phyloP scores from a whole-genome alignment of 2,113 vertebrate species.

The Columba livia region DNA sequence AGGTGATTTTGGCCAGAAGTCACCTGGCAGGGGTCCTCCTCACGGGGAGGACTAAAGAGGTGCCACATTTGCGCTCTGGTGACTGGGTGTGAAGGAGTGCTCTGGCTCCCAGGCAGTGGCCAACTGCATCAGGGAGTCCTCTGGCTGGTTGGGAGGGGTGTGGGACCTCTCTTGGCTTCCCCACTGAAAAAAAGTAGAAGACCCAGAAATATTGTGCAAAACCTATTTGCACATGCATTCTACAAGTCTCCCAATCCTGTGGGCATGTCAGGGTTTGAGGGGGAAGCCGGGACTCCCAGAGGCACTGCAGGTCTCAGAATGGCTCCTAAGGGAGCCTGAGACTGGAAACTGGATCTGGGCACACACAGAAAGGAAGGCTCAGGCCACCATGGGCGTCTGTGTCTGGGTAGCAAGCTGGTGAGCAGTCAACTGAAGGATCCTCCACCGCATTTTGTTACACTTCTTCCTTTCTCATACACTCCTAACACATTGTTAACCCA shows the following conservation, averaged over 20 bases:
- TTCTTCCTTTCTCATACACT: not conserved
- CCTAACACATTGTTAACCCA: not conserved
- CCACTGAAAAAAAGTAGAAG: not conserved
- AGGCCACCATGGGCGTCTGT: not conserved
- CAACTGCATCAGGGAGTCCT: not conserved
- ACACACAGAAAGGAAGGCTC: not conserved
- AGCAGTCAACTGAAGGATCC: not conserved
- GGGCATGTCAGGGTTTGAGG: too few species aligned
- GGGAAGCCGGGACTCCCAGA: not conserved
- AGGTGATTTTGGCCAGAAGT: not conserved
- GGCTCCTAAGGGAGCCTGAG: not conserved
- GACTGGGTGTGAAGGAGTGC: not conserved
- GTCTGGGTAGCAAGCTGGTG: not conserved
- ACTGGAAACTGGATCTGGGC: not conserved
- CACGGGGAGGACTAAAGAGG: not conserved
- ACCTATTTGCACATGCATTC: not conserved
- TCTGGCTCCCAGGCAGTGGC: not conserved
- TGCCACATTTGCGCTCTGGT: not conserved
- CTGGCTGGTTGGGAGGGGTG: not conserved
- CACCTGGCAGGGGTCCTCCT: not conserved
- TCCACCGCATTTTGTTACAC: fast-evolving
- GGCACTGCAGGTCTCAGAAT: not conserved
- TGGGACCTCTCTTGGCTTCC: not conserved
- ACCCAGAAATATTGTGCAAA: not conserved
- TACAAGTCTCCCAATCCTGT: not conserved